Base-by-base conservation (phyloP, 2,113 vertebrate genomes). In the Lophura nycthemera region DNA sequence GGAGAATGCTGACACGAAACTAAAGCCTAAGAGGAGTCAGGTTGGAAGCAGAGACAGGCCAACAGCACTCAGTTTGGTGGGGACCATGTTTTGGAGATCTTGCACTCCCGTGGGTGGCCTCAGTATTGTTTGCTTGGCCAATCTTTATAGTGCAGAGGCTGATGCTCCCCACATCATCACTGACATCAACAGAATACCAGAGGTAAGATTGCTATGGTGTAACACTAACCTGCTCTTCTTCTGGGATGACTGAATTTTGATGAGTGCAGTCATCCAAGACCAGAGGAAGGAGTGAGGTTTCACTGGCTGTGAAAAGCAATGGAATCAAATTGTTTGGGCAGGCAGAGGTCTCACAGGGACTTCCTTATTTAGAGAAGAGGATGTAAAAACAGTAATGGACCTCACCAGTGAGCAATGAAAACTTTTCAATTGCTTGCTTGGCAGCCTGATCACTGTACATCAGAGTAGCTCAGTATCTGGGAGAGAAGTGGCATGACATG, bases 281-380 rank as follows among this genome's bases (percentile, higher is more conserved):
- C 84, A 90, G 97, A 95, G 95, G 90, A 84, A 93, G 97, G 96
- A 97, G 89, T 95, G 96, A 90, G 77, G 89, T 97, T 97, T 98
- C 98, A 98, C 96, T 98, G 97, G 98, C 97, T 91, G 96, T 36
- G 73, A 96, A 97, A 98, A 97, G 98, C 97, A 97, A 98, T 97
- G 96, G 97, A 97, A 97, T 97, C 98, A 98, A 98, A 98, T 97
- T 97, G 98, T 98, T 96, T 91, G 43, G 96, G 92, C 96, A 97
- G 97, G 97, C 94, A 94, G 98, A 97, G 97, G 98, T 97, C 97
- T 97, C 95, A 21, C 70, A 83, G 86, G 95, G 61, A 96, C 96
- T 98, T 98, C 98, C 98, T 99, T 99, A 99, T 99, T 99, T 99
- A 98, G 98, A 98, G 93, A 97, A 88, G 98, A 98, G 98, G 98